A percentile compares a stretch with the other conserved stretches of the same genome.
phyloP scores from a whole-genome alignment of 2,113 vertebrate species.

The Gymnorhina tibicen region DNA sequence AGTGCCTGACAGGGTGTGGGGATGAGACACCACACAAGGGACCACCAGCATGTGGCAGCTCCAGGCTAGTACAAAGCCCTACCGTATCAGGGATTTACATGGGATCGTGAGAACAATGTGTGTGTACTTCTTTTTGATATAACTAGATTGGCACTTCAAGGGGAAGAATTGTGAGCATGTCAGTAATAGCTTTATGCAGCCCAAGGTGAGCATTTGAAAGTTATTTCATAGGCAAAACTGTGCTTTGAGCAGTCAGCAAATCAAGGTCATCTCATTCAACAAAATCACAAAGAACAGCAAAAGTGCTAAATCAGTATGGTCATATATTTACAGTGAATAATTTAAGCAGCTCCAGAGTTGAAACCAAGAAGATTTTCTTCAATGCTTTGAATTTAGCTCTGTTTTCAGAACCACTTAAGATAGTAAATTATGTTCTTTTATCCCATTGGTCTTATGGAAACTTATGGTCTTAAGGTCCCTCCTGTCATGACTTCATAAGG shows the following conservation, averaged over 20 bases:
- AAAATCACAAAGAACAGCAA: not conserved
- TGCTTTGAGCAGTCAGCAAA: not conserved
- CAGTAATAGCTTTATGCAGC: not conserved
- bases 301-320: not conserved
- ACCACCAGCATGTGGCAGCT: rapidly evolving
- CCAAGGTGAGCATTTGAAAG: not conserved
- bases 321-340: slow-evolving; percentile 26
- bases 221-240: not conserved
- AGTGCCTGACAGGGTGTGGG: not conserved
- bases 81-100: not conserved
- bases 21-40: not conserved
- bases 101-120: not conserved
- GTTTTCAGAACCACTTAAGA: not conserved
- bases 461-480: not conserved
- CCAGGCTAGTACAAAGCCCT: not conserved
- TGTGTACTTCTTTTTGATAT: not conserved
- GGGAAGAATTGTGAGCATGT: not conserved
- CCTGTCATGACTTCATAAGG: not conserved
- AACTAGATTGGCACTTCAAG: not conserved
- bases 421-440: not conserved
- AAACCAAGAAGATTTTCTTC: not conserved
- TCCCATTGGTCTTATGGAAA: not conserved
- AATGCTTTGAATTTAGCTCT: not conserved
- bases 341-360: not conserved
- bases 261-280: not conserved